Base-by-base conservation (phyloP, 2,888 invertebrate species). In the Aelia acuminata region DNA sequence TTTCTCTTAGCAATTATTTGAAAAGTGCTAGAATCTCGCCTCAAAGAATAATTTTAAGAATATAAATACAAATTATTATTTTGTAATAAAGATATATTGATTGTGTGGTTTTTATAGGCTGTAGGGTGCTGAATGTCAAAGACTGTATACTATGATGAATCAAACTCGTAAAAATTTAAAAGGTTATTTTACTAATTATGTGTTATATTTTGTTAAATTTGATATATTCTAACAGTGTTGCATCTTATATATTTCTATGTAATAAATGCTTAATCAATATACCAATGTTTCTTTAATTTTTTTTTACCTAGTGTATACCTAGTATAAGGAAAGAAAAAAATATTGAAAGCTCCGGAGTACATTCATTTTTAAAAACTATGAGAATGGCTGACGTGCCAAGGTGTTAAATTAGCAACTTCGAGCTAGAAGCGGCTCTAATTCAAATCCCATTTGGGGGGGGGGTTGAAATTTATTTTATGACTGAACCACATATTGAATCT, bases 141-240 rank as follows among this genome's bases (percentile, higher is more conserved):
- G 63, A 70, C 63, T 70, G 63, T 70, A 35, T 35, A 70, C 20
- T 31, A 31, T 18, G 31, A 35, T 35, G 26, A 70, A 70, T 70
- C 63, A 70, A 70, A 70, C 35, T 31, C 31, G 35, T 35, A 70
- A 63, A 11, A 18, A 70, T 70, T 31, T 70, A 35, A 63, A 70
- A 70, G 18, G 18, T 70, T 70, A 70, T 70, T 70, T 70, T 70
- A 70, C 63, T 70, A 70, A 70, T 70, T 70, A 70, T 70, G 63
- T 70, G 35, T 70, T 70, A 70, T 80, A 80, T 80, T 80, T 80
- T 80, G 80, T 80, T 80, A 80, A 80, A 80, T 47, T 80, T 80
- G 43, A 80, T 80, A 80, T 80, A 80, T 80, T 43, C 43, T 80
- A 80, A 80, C 80, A 80, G 80, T 80, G 80, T 80, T 80, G 63